Base-by-base conservation (phyloP, 2,797 vertebrate genomes). In the Enteromius argenteus region DNA sequence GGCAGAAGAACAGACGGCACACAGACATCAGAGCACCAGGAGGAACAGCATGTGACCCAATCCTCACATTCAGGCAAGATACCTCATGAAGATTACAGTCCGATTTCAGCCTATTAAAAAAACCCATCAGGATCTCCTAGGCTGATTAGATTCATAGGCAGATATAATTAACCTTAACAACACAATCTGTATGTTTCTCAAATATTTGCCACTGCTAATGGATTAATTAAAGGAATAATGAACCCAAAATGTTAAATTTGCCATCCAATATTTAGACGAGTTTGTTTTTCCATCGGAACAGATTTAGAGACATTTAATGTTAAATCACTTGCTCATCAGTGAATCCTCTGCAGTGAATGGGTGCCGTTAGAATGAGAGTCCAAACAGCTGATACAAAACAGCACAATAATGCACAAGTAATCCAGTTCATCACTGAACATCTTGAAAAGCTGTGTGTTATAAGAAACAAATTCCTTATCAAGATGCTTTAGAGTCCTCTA, bases 11-110 rank as follows among this genome's bases (percentile, higher is more conserved):
- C 80, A 68, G 81, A 81, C 6, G 51, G 58, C 69, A 46, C 64
- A 71, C 14, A 81, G 72, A 71, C 68, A 84, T 82, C 69, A 79
- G 74, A 79, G 56, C 51, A 64, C 56, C 56, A 73, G 35, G 75
- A 30, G 19, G 37, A 80, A 39, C 71, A 86, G 79, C 73, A 75
- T 86, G 81, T 46, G 51, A 49, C 79, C 19, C 6, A 66, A 32
- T 64, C 71, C 51, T 56, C 64, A 46, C 14, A 83, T 67, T 77
- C 32, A 39, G 66, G 72, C 58, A 73, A 21, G 72, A 64, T 64
- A 79, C 60, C 79, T 66, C 44, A 35, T 5, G 21, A 53, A 30
- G 68, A 64, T 42, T 8, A 83, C 30, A 78, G 67, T 37, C 46
- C 21, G 6, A 37, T 80, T 71, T 15, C 27, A 21, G n/a, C 32